These are phyloP conservation scores for Yasuhikotakia modesta DNA, from an alignment of 2,797 vertebrate genomes.

Conservation along the genomic window DNA sequence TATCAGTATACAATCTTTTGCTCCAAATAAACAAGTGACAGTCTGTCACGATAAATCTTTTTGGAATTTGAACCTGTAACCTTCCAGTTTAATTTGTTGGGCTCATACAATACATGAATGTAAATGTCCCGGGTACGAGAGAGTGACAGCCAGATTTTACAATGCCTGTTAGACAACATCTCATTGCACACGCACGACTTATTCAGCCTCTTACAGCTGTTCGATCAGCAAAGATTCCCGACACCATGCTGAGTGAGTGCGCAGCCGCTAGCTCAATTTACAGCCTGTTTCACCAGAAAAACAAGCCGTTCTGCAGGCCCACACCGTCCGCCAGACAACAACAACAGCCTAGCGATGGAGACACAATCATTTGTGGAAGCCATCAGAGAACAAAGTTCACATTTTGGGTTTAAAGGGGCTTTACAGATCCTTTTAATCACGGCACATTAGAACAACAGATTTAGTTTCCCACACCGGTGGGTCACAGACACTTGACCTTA, in stretches of 20 bases:
- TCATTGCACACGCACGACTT: neutral
- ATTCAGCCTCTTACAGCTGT: constrained; percentile 4
- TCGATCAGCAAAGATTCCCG: neutral
- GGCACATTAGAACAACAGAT: constrained; percentile 81
- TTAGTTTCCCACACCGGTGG: constrained; percentile 77
- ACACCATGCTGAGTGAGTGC: neutral
- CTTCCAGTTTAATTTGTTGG: no score
- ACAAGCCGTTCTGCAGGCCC: constrained; percentile 10
- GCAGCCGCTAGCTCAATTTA: constrained; percentile 20
- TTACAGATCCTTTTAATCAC: constrained; percentile 88
- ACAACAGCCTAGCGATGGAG: constrained; percentile 72
- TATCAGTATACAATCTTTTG: neutral
- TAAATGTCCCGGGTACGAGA: neutral
- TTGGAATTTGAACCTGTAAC: neutral
- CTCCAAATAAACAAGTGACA: neutral
- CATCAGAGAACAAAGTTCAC: constrained; percentile 75
- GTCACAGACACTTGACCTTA: constrained; percentile 52
- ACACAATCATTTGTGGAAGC: constrained; percentile 78
- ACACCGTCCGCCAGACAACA: constrained; percentile 61
- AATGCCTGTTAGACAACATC: neutral
- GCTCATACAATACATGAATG: neutral
- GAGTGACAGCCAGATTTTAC: neutral
- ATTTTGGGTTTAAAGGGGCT: constrained; percentile 81
- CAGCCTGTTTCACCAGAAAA: constrained; percentile 32
- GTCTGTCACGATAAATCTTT: no score